Percentiles rank a stretch among this genome's conserved stretches.
Evolutionary conservation across 1,140 invertebrate species (phyloP).

Genomic region (Pogonognathellus flavescens): DNA sequence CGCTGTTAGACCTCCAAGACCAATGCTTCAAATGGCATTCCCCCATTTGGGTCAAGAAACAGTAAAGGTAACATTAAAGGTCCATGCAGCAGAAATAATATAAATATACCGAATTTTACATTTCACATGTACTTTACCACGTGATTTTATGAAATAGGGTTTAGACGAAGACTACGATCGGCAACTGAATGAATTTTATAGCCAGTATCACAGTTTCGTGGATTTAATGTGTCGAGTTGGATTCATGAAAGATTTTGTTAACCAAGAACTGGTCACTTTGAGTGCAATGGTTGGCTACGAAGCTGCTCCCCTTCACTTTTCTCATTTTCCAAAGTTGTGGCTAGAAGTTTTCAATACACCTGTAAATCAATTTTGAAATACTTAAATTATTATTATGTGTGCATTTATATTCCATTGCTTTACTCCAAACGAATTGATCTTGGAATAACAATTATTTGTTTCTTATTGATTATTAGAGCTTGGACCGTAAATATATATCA

Average conservation of each 20-base stretch:
- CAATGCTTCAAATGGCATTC: slow-evolving; percentile 90
- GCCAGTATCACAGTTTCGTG: slow-evolving; percentile 86
- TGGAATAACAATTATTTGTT: slow-evolving; percentile 46
- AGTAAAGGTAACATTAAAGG: slow-evolving; percentile 72
- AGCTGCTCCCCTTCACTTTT: slow-evolving; percentile 84
- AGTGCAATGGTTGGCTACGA: slow-evolving; percentile 90
- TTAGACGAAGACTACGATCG: slow-evolving; percentile 84
- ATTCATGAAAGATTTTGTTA: slow-evolving; percentile 68
- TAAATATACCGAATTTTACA: too few species aligned
- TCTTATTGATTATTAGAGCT: slow-evolving; percentile 72
- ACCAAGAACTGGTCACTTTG: slow-evolving; percentile 82
- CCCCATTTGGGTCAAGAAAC: slow-evolving; percentile 82
- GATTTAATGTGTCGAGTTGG: slow-evolving; percentile 91
- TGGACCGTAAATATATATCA: slow-evolving; percentile 82
- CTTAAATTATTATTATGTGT: too few species aligned
- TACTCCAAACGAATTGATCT: not conserved
- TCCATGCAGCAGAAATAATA: too few species aligned
- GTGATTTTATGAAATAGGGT: slow-evolving; percentile 71
- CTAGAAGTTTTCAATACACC: slow-evolving; percentile 83
- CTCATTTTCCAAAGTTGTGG: slow-evolving; percentile 88
- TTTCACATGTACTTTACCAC: too few species aligned
- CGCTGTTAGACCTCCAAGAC: slow-evolving; percentile 78
- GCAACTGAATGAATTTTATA: slow-evolving; percentile 82
- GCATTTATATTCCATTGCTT: not conserved
- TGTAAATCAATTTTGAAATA: slow-evolving; percentile 70